Base-by-base conservation (phyloP, 2,113 vertebrate species). In the Ophiodon elongatus region DNA sequence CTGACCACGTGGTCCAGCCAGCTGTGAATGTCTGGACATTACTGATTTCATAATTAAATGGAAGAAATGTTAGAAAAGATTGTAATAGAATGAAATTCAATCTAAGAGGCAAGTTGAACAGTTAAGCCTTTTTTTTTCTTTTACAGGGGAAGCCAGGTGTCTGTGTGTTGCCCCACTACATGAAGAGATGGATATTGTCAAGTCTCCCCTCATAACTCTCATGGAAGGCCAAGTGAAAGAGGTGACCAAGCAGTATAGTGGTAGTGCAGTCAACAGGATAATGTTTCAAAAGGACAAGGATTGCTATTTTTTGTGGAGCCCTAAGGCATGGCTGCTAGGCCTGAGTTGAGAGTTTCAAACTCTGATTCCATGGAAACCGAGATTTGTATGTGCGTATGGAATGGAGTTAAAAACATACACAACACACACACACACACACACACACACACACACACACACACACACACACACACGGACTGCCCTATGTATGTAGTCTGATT, bases 201-300 rank as follows among this genome's bases (percentile, higher is more conserved):
- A 75, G 72, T 81, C 25, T 74, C 73, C 52, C 9, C 27, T 79
- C 83, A 76, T 79, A 80, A 56, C 25, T 77, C 73, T 77, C 8
- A 52, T n/a, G 60, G 79, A 59, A 67, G 23, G 64, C 50, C 27
- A 27, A 41, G 52, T 41, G 72, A 82, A 73, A 80, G 76, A 73
- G 31, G 31, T 79, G 63, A 79, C 68, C 54, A 33, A 62, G 81
- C 52, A 64, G 56, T 54, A 11, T 17, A 65, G 76, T 45, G 47
- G 50, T 33, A 60, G 62, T 52, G 75, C 52, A 67, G 74, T 89
- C 74, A 68, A 74, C 37, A 68, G 35, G 64, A 57, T 62, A 80
- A 59, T 15, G 4, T 75, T 54, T 91, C 63, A 82, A 75, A 89
- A 59, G 43, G 76, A 68, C 68, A 63, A 64, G 65, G 29, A 70